phyloP scores from a whole-genome alignment of 2,888 invertebrate genomes.

The Maniola hyperantus region DNA sequence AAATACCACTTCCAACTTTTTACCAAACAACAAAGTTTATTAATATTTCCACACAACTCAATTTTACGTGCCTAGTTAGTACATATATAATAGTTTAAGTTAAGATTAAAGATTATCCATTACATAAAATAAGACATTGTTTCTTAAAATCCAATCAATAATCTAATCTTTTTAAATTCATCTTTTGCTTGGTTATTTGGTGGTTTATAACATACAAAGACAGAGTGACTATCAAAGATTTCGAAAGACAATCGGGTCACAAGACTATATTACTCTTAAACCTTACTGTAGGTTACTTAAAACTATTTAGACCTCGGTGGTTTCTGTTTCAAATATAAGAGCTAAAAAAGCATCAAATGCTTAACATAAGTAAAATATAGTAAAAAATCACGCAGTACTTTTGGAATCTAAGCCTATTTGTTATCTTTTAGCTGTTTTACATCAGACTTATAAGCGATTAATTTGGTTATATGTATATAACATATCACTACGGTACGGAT shows the following conservation, averaged over 20 bases:
- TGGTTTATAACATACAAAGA: background rate
- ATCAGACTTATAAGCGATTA: slow-evolving; percentile 24
- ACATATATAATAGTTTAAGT: background rate
- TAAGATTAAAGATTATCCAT: background rate
- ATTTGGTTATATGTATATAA: slow-evolving; percentile 4
- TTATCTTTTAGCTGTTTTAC: slow-evolving; percentile 1
- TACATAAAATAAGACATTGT: background rate
- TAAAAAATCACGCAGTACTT: background rate
- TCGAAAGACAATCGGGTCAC: slow-evolving; percentile 20
- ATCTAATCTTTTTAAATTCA: slow-evolving; percentile 5
- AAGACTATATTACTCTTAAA: slow-evolving; percentile 17
- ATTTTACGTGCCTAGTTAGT: background rate
- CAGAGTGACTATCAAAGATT: slow-evolving; percentile 7
- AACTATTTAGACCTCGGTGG: slow-evolving; percentile 33
- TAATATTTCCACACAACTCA: background rate
- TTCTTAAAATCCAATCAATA: background rate
- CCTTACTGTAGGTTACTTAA: slow-evolving; percentile 9
- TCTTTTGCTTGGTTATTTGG: background rate
- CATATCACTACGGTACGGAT: background rate
- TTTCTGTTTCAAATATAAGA: slow-evolving; percentile 23
- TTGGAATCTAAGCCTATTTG: slow-evolving; percentile 18
- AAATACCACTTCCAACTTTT: too few species aligned
- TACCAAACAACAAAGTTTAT: background rate
- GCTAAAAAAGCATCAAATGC: slow-evolving; percentile 28
- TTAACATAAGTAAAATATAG: slow-evolving; percentile 3